phyloP scores from a whole-genome alignment of 2,113 vertebrate species.

The Nothocercus julius region DNA sequence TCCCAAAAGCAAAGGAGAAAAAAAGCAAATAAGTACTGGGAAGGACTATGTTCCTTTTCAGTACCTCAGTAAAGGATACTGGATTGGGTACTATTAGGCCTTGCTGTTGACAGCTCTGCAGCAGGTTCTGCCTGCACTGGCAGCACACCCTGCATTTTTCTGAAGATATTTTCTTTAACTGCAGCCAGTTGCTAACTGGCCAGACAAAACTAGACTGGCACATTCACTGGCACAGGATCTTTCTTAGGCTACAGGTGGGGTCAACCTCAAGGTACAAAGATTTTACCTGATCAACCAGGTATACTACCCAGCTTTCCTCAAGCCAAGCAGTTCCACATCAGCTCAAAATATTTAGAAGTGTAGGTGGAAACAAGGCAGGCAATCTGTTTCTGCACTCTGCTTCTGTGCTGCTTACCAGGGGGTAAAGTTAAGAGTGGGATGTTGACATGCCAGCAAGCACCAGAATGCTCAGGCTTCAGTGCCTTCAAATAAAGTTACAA shows the following conservation, averaged over 20 bases:
- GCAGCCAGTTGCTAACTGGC: neutral
- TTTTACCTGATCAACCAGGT: neutral
- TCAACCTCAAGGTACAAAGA: neutral
- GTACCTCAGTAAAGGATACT: neutral
- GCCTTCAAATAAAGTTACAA: neutral
- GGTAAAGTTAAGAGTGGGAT: neutral
- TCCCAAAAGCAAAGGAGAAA: neutral
- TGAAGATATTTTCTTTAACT: neutral
- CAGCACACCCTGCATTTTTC: neutral
- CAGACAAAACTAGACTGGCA: neutral
- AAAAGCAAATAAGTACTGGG: neutral
- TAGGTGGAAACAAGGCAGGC: neutral
- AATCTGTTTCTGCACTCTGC: neutral
- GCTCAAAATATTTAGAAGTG: neutral
- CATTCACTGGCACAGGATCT: neutral
- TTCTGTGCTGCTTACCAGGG: neutral
- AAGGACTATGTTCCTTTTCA: neutral
- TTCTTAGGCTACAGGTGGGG: neutral
- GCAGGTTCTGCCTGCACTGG: neutral
- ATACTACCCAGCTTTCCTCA: neutral
- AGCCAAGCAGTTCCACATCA: neutral
- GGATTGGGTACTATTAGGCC: neutral
- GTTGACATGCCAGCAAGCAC: neutral
- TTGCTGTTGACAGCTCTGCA: neutral
- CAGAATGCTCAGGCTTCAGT: neutral